These are phyloP conservation scores for Anastatus disparis DNA, from an alignment of 1,140 invertebrate genomes.

Conservation along the genomic window DNA sequence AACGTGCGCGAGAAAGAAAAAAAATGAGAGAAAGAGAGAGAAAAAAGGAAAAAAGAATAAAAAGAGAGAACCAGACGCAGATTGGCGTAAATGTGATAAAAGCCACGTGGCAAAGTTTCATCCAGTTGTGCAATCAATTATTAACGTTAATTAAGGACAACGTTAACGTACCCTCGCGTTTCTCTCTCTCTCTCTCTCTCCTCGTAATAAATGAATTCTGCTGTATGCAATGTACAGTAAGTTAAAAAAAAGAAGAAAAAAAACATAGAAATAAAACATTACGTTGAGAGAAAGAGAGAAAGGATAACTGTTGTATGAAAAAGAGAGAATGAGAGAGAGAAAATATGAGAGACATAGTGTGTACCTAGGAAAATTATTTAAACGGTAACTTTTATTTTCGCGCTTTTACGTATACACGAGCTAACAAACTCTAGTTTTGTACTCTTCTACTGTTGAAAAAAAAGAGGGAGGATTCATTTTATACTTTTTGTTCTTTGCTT, in stretches of 20 bases:
- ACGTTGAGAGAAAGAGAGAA: too few relatives aligned
- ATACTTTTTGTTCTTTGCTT: too few relatives aligned
- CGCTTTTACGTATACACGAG: too few relatives aligned
- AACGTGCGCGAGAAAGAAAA: not conserved
- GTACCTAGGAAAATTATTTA: constrained; percentile 20
- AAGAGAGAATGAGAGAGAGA: not conserved
- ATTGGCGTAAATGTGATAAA: constrained; percentile 33
- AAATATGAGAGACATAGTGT: not conserved
- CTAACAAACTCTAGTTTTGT: too few relatives aligned
- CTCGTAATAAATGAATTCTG: constrained; percentile 27
- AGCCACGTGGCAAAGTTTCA: constrained; percentile 7
- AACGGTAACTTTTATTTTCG: constrained; percentile 3
- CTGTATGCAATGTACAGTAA: too few relatives aligned
- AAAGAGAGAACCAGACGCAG: constrained; percentile 9
- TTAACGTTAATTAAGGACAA: constrained; percentile 35
- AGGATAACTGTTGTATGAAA: too few relatives aligned
- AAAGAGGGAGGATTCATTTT: too few relatives aligned
- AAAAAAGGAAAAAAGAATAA: not conserved
- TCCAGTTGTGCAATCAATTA: constrained; percentile 38
- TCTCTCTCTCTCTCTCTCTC: too few relatives aligned
- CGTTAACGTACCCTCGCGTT: not conserved
- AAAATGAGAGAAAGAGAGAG: not conserved
- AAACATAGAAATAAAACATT: too few relatives aligned
- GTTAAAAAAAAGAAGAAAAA: too few relatives aligned
- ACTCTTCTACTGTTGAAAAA: too few relatives aligned